phyloP scores from a whole-genome alignment of 2,888 invertebrate species.

The Trichogramma dendrolimi region DNA sequence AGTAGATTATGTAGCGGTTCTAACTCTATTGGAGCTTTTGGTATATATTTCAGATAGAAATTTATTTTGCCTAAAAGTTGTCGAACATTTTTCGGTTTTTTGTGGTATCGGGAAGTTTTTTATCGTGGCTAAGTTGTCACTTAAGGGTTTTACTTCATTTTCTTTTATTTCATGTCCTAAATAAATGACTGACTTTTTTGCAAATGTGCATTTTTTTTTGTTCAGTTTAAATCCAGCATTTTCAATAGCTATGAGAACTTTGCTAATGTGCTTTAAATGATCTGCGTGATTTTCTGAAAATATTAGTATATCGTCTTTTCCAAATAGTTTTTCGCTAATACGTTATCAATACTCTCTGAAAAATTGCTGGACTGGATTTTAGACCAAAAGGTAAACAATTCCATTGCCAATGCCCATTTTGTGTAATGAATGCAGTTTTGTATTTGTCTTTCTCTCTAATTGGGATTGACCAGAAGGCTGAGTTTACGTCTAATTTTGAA shows the following conservation, averaged over 20 bases:
- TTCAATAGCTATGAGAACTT: slow-evolving; percentile 27
- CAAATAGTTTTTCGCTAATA: slow-evolving; percentile 25
- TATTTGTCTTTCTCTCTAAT: slow-evolving; percentile 26
- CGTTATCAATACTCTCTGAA: slow-evolving; percentile 25
- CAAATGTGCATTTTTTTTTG: slow-evolving; percentile 32
- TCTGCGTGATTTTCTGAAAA: slow-evolving; percentile 31
- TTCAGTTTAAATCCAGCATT: slow-evolving; percentile 33
- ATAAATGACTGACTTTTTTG: slow-evolving; percentile 15
- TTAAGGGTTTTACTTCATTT: slow-evolving; percentile 19
- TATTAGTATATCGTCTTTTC: slow-evolving; percentile 32
- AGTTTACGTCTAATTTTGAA: slow-evolving; percentile 23
- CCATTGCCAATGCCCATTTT: slow-evolving; percentile 31
- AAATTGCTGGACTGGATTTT: slow-evolving; percentile 29
- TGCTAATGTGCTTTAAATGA: slow-evolving; percentile 25
- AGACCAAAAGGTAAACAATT: slow-evolving; percentile 25
- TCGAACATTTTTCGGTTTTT: too few relatives aligned
- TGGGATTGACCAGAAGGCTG: slow-evolving; percentile 28
- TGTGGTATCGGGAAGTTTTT: slow-evolving; percentile 19
- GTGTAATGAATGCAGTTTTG: slow-evolving; percentile 30
- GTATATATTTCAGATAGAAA: slow-evolving; percentile 24
- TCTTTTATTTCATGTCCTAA: slow-evolving; percentile 16
- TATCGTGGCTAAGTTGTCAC: slow-evolving; percentile 26
- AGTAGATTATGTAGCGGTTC: slow-evolving; percentile 29
- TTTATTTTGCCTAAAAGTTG: slow-evolving; percentile 18
- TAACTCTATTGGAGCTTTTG: slow-evolving; percentile 20